A percentile compares a stretch with the other conserved stretches of the same genome.
These are phyloP conservation scores for Amblyjoppa fuscipennis DNA, from an alignment of 2,888 invertebrate genomes.

Conservation along the genomic window DNA sequence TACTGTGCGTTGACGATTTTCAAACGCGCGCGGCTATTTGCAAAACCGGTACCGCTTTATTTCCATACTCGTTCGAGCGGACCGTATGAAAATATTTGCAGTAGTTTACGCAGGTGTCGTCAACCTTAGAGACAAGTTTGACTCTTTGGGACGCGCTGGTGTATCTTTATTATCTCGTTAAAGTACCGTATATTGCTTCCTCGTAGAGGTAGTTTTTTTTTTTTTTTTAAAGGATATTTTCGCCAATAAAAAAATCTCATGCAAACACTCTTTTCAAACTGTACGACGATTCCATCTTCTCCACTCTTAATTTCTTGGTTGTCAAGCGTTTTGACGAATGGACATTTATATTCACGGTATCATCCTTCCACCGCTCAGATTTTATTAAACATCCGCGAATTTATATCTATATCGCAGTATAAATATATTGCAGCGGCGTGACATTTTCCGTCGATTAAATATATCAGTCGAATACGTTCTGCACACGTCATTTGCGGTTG, in stretches of 20 bases:
- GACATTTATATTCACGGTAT: slow-evolving; percentile 51
- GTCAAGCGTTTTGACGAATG: slow-evolving; percentile 36
- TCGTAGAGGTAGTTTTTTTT: no score
- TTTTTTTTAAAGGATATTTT: no score
- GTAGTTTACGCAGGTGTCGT: background rate
- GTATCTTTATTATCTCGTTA: no score
- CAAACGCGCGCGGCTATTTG: slow-evolving; percentile 16
- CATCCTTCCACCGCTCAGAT: slow-evolving; percentile 44
- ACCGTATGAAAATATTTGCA: background rate
- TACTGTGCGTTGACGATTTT: slow-evolving; percentile 14
- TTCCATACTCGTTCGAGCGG: background rate
- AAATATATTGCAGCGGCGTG: slow-evolving; percentile 29
- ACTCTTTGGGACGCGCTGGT: no score
- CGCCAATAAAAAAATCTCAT: no score
- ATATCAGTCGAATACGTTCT: background rate
- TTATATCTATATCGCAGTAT: slow-evolving; percentile 23
- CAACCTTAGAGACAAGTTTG: no score
- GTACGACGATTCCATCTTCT: background rate
- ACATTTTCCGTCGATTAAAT: slow-evolving; percentile 13
- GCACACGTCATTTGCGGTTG: background rate
- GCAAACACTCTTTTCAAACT: no score
- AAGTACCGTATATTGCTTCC: no score
- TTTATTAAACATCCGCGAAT: slow-evolving; percentile 46
- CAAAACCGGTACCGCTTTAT: background rate
- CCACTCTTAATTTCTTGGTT: slow-evolving; percentile 12